These are phyloP conservation scores for Mesorhabditis belari DNA, from an alignment of 2,888 invertebrate genomes.

Conservation along the genomic window DNA sequence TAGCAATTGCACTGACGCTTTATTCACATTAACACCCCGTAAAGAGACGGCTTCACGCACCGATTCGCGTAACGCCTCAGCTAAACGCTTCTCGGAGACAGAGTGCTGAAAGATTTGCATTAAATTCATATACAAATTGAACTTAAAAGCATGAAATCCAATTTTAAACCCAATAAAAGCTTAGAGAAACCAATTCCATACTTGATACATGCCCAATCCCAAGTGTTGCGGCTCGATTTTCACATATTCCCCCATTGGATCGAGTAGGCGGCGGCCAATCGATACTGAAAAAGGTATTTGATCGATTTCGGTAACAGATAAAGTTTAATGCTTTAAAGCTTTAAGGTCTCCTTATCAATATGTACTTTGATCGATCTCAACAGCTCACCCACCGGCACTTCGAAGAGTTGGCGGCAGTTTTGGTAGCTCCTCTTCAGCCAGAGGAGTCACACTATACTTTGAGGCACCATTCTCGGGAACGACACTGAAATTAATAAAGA, in stretches of 20 bases:
- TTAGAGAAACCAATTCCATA: constrained; percentile 4
- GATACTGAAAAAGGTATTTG: constrained; percentile 53
- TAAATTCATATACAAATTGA: too few species aligned
- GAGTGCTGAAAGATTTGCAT: constrained; percentile 81
- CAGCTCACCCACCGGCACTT: constrained; percentile 63
- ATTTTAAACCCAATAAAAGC: neutral
- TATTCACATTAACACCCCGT: constrained; percentile 85
- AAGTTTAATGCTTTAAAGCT: neutral
- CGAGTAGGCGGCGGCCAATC: constrained; percentile 78
- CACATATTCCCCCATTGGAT: constrained; percentile 82
- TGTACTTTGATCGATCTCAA: neutral
- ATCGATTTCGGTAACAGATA: neutral
- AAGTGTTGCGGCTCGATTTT: constrained; percentile 87
- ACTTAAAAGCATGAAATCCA: too few species aligned
- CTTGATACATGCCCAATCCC: constrained; percentile 82
- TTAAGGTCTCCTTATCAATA: neutral
- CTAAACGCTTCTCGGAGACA: constrained; percentile 70
- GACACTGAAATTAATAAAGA: constrained; percentile 63
- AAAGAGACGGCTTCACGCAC: constrained; percentile 85
- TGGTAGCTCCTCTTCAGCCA: constrained; percentile 77
- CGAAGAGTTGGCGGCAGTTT: constrained; percentile 75
- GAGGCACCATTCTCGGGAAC: constrained; percentile 86
- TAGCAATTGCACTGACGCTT: constrained; percentile 73
- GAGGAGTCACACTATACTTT: constrained; percentile 78
- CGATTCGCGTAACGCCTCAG: constrained; percentile 68